These are phyloP conservation scores for Sycophaga agraensis DNA, from an alignment of 1,140 invertebrate genomes.

Conservation along the genomic window DNA sequence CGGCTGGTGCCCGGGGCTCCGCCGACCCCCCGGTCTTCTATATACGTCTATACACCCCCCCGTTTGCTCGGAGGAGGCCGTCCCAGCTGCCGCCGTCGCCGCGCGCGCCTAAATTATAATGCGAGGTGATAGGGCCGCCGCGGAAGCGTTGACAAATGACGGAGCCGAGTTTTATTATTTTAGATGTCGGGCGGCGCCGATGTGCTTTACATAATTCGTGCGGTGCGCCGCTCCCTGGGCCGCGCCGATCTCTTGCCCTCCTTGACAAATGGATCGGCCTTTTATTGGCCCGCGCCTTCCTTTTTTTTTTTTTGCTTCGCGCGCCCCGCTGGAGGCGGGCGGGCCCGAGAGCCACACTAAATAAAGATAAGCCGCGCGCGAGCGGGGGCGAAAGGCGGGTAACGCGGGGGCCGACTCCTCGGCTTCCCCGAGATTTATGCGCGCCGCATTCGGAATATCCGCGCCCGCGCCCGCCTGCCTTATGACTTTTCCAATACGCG, in stretches of 20 bases:
- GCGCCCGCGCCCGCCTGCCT: too few relatives aligned
- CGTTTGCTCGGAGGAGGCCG: too few relatives aligned
- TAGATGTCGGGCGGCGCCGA: constrained; percentile 48
- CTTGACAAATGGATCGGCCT: constrained; percentile 54
- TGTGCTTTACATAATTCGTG: constrained; percentile 57
- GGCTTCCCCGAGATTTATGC: background rate
- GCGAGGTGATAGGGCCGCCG: constrained; percentile 16
- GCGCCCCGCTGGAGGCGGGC: background rate
- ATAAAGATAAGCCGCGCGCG: constrained; percentile 49
- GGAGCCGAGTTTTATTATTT: constrained; percentile 59
- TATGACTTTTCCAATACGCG: too few relatives aligned
- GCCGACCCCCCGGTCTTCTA: too few relatives aligned
- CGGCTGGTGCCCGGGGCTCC: background rate
- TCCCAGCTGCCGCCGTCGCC: constrained; percentile 4
- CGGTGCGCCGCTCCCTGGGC: background rate
- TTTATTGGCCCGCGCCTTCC: constrained; percentile 55
- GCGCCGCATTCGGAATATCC: background rate
- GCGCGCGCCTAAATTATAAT: constrained; percentile 36
- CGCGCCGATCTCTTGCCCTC: too few relatives aligned
- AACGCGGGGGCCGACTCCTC: background rate
- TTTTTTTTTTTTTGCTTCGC: constrained; percentile 42
- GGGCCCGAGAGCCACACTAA: constrained; percentile 37
- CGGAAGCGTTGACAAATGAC: constrained; percentile 57
- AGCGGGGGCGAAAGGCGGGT: background rate
- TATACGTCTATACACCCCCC: too few relatives aligned